These are phyloP conservation scores for Nasua narica DNA, from an alignment of 2,797 vertebrate genomes.

Conservation along the genomic window DNA sequence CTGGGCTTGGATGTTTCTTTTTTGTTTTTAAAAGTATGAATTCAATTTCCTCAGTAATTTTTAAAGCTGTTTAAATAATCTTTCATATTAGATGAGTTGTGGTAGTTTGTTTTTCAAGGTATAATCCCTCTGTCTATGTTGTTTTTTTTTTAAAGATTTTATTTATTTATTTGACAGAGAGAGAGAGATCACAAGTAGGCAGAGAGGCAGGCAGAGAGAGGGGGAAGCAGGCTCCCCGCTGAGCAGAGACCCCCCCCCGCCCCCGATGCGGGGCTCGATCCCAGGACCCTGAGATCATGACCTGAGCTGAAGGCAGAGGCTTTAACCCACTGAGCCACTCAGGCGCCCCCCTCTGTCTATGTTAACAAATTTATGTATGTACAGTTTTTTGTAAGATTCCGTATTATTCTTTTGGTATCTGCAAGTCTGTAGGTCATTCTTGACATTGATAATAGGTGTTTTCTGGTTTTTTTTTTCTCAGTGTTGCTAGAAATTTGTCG, in stretches of 20 bases:
- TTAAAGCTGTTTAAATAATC: not conserved
- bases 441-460: not conserved
- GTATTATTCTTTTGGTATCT: not conserved
- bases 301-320: no score
- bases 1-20: not conserved
- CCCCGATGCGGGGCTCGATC: no score
- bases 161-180: no score
- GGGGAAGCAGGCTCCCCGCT: no score
- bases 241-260: no score
- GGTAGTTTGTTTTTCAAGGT: not conserved
- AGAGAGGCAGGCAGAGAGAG: no score
- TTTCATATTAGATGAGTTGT: not conserved
- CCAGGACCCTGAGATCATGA: no score
- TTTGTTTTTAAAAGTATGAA: not conserved
- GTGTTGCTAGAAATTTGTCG: not conserved
- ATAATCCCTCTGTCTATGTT: no score
- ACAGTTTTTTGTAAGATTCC: not conserved
- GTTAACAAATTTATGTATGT: not conserved
- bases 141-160: no score
- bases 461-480: not conserved
- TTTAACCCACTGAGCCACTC: no score
- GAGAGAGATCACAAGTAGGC: no score
- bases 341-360: not conserved
- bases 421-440: not conserved
- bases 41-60: not conserved